Evolutionary conservation across 1,140 invertebrate genomes (phyloP).

Genomic region (Danaus melanippus): DNA sequence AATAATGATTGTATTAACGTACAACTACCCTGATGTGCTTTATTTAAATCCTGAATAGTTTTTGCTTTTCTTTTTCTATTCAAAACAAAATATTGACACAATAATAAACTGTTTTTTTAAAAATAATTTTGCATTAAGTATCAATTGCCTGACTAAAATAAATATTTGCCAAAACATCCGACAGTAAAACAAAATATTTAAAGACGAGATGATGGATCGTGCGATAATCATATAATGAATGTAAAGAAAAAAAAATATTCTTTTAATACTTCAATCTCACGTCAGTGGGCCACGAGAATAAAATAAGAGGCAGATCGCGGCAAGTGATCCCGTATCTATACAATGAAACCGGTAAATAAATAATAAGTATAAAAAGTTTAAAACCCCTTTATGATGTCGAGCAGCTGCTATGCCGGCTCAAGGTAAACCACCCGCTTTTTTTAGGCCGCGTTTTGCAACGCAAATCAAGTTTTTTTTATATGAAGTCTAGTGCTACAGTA

Average conservation of each 20-base stretch:
- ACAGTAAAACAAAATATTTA: too few species aligned
- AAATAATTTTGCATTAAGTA: too few species aligned
- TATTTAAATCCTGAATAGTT: too few species aligned
- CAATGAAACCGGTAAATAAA: conserved; percentile 58
- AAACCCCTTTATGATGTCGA: conserved; percentile 44
- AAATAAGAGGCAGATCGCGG: conserved; percentile 13
- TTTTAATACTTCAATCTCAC: not conserved
- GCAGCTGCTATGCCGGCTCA: conserved; percentile 53
- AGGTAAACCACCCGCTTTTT: conserved; percentile 57
- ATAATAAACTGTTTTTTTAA: too few species aligned
- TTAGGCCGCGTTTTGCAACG: conserved; percentile 52
- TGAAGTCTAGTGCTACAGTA: conserved; percentile 23
- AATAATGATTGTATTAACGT: conserved; percentile 2
- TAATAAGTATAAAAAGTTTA: conserved; percentile 60
- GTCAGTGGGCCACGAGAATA: conserved; percentile 7
- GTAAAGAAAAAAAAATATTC: too few species aligned
- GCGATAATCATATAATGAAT: too few species aligned
- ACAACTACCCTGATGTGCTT: not conserved
- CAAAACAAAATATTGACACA: too few species aligned
- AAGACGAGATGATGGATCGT: too few species aligned
- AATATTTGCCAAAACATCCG: too few species aligned
- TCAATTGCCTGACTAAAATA: too few species aligned
- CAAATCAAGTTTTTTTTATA: conserved; percentile 44
- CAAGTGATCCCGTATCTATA: conserved; percentile 30
- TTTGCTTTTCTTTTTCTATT: too few species aligned